Base-by-base conservation (phyloP, 2,888 invertebrate genomes). In the Melanargia galathea region DNA sequence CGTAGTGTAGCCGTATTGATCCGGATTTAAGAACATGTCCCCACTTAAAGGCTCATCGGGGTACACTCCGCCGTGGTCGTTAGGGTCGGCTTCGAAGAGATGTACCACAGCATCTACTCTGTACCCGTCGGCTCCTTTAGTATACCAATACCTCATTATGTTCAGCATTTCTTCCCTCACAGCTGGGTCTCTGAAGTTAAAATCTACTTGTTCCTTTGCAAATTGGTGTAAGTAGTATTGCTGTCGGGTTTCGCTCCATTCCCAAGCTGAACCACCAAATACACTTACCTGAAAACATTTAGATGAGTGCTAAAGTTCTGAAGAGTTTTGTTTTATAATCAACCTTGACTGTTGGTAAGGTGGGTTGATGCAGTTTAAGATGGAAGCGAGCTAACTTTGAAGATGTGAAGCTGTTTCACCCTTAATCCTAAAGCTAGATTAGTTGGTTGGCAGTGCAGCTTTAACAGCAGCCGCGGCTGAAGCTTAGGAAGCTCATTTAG, bases 121-220 rank as follows among this genome's bases (percentile, higher is more conserved):
- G 79, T 96, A 95, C 0, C 96, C 96, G 70, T 95, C 95, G 0
- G 94, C 94, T 0, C 96, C 96, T 60, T 92, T 92, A 26, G 93
- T 90, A 46, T 97, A 78, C 96, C 96, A 97, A 79, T 94, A 95
- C 66, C 80, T 80, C 69, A 96, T 78, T 16, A 94, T 93, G 4
- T 93, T 90, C 79, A 89, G 72, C 83, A 93, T 86, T 71, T 92
- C 92, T 2, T 87, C 75, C 22, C 85, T 80, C 0, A 93, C 92
- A 0, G 74, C 76, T 0, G 92, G 90, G 76, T 94, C 92, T 24
- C 94, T 86, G 75, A 92, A 94, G 82, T 95, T 95, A 38, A 96
- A 90, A 76, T 95, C 94, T 0, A 94, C 93, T 75, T 95, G 94
- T 52, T 92, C 82, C 2, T 83, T 72, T 0, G 92, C 86, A 71